Base-by-base conservation (phyloP, 2,113 vertebrate genomes). In the Synchiropus splendidus region DNA sequence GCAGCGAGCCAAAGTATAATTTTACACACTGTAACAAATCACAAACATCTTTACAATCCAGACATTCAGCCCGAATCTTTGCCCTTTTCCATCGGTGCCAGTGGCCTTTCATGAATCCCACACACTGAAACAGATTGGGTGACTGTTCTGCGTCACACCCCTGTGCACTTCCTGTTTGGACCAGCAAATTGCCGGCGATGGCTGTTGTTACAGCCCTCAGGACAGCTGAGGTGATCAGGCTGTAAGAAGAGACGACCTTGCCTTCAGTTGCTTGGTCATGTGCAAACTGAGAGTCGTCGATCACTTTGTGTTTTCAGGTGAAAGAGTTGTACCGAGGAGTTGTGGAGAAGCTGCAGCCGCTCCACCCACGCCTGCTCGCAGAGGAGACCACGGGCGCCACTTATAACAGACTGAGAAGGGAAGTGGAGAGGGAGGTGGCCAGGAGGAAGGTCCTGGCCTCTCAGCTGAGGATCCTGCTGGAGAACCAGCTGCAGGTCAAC, bases 281-380 rank as follows among this genome's bases (percentile, higher is more conserved):
- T 61, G 16, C 13, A 13, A n/a, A n/a, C n/a, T n/a, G n/a, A n/a
- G n/a, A n/a, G n/a, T n/a, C n/a, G n/a, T n/a, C n/a, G n/a, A n/a
- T n/a, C n/a, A n/a, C n/a, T n/a, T n/a, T 27, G 11, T 36, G 1
- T 42, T n/a, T 64, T n/a, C 64, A 97, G 92, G 88, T 93, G 1
- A 90, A 87, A 70, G 55, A 70, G 18, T 45, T 91, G 3, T 88
- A 90, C 50, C 79, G 58, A 59, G 78, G 70, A 31, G 75, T 91
- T 11, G 58, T 68, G 2, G 64, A 39, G 2, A 89, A 90, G 76
- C 64, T 83, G 2, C 50, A 63, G 32, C 67, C 54, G 0, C 82
- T 96, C 40, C 76, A 41, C 18, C 68, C 67, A 14, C 5, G 17
- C 32, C 37, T 51, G 38, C 39, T 64, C 2, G 16, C 38, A 1